These are phyloP conservation scores for Linhomoeus sp. DNA, from an alignment of 2,888 invertebrate species.

Conservation along the genomic window DNA sequence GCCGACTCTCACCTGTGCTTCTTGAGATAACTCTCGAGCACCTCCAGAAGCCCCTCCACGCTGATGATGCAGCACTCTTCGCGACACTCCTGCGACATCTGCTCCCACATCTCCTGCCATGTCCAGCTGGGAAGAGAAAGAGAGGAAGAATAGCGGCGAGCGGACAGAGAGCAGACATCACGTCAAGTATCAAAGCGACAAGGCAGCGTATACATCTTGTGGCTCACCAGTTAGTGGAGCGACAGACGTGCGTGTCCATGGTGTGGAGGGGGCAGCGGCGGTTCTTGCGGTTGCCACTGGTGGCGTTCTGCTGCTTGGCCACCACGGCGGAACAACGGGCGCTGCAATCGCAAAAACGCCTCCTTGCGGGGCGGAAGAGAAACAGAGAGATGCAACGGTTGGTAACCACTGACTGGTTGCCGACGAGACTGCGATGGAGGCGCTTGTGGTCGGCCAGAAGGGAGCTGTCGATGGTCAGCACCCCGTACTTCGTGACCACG, in stretches of 20 bases:
- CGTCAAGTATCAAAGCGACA: no score
- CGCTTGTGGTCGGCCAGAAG: conserved; percentile 56
- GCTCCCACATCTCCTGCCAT: conserved; percentile 39
- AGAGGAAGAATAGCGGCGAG: neutral
- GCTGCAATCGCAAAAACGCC: conserved; percentile 11
- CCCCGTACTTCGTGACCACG: conserved; percentile 51
- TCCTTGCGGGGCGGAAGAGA: neutral
- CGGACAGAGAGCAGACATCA: no score
- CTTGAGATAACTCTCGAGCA: conserved; percentile 65
- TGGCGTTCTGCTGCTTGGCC: conserved; percentile 30
- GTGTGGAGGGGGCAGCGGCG: conserved; percentile 64
- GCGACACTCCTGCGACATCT: conserved; percentile 31
- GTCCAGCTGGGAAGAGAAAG: conserved; percentile 7
- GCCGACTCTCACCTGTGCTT: no score
- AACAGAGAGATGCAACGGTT: no score
- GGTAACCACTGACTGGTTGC: conserved; percentile 52
- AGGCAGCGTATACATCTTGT: no score
- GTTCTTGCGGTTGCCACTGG: conserved; percentile 65
- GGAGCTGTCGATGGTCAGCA: conserved; percentile 39
- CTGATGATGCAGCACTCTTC: conserved; percentile 57
- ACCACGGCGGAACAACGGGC: conserved; percentile 24
- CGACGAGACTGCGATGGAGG: conserved; percentile 60
- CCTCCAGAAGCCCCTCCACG: conserved; percentile 58
- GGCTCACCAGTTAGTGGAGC: no score
- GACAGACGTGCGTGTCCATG: conserved; percentile 45